phyloP scores from a whole-genome alignment of 2,113 vertebrate species.

The Gnathonemus longibarbis region DNA sequence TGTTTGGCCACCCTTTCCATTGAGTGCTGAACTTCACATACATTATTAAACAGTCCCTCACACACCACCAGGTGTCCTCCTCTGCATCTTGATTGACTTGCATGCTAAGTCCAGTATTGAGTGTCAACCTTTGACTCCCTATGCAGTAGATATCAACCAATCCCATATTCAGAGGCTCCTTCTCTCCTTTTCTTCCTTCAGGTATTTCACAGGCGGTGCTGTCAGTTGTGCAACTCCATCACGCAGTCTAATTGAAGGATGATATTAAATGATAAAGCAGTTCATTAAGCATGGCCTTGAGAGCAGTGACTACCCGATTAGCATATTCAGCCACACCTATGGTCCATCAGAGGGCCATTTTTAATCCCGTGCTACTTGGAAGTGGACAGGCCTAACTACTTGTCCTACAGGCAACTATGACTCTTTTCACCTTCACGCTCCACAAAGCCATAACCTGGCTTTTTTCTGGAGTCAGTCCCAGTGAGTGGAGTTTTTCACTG shows the following conservation, averaged over 20 bases:
- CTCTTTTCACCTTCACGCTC: constrained; percentile 12
- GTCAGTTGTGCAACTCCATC: background rate
- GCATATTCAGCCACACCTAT: constrained; percentile 10
- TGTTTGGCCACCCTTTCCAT: constrained; percentile 7
- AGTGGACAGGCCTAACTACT: background rate
- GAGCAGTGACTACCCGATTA: constrained; percentile 9
- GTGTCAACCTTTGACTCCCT: background rate
- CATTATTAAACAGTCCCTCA: constrained; percentile 20
- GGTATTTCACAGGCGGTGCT: background rate
- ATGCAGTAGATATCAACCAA: background rate
- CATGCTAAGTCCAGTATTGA: background rate
- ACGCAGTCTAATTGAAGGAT: constrained; percentile 25
- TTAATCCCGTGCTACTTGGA: background rate
- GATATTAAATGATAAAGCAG: constrained; percentile 28
- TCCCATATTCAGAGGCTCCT: background rate
- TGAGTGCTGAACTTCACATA: background rate
- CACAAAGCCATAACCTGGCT: background rate
- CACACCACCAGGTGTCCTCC: background rate
- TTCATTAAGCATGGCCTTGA: constrained; percentile 29
- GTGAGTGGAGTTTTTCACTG: background rate
- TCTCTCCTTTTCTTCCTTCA: background rate
- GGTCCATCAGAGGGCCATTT: constrained; percentile 1
- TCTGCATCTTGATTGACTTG: background rate
- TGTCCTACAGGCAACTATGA: background rate
- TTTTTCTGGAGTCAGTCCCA: background rate